Base-by-base conservation (phyloP, 2,888 invertebrate species). In the Bombylius major region DNA sequence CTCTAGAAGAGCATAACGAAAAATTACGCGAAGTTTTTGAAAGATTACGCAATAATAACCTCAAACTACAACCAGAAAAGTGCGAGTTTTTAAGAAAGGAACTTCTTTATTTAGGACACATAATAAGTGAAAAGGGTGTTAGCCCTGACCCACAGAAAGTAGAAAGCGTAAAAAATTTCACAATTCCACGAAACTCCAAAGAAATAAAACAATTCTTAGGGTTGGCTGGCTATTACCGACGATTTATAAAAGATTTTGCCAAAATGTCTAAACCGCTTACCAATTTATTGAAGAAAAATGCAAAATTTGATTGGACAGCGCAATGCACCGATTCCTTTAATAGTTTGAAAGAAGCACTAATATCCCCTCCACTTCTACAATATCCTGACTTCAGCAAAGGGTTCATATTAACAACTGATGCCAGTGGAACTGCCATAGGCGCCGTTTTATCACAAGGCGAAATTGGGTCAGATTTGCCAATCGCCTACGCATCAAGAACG, bases 321-420 rank as follows among this genome's bases (percentile, higher is more conserved):
- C 12, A 34, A 4, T 55, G 54, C 9, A 34, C 52, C 12, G 23
- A 53, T 14, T 42, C 56, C 12, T 59, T 56, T 13, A 14, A 49
- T 12, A 54, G 13, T 31, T 11, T 55, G 7, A 56, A 56, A 32
- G 23, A 58, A 45, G 34, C 12, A 5, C 47, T 58, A 5, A 34
- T 51, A 4, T 5, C 63, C 47, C 63, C 63, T 42, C 69, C 68
- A 0, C 59, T 72, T 9, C 50, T 73, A 32, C 62, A 67, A 54
- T 71, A 67, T 49, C 68, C 68, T 5, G 66, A 69, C 54, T 71
- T 70, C 53, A 50, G 56, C 0, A 56, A 65, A 57, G 54, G 59
- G 4, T 68, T 68, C 51, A 52, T 58, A 8, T 12, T 68, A 12
- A 64, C 66, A 1, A 64, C 65, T 1, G 67, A 68, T 48, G 67